These are phyloP conservation scores for Tachuris rubrigastra DNA, from an alignment of 2,113 vertebrate species.

Conservation along the genomic window DNA sequence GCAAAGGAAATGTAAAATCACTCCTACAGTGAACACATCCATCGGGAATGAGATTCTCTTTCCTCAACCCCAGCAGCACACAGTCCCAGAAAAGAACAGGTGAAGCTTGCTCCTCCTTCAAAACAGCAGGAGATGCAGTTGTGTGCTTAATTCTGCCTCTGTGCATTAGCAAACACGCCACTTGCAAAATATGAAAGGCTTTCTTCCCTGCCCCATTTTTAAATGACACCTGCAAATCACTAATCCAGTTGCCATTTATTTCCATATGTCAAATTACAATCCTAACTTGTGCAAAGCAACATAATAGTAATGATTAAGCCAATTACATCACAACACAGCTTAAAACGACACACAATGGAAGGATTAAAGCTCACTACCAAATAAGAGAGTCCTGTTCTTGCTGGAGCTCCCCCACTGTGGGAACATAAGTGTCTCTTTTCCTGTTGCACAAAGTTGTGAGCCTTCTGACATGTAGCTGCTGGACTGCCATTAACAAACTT, in stretches of 20 bases:
- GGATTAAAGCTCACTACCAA: constrained; percentile 65
- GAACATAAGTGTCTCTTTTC: constrained; percentile 62
- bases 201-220: constrained; percentile 15
- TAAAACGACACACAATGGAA: constrained; percentile 61
- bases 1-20: constrained; percentile 1
- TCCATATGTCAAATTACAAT: constrained; percentile 65
- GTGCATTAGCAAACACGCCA: background rate
- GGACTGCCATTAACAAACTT: constrained; percentile 18
- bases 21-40: background rate
- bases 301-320: constrained; percentile 67
- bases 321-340: constrained; percentile 68
- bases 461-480: constrained; percentile 29
- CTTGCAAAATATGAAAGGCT: constrained; percentile 46
- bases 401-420: constrained; percentile 54
- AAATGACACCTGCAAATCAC: constrained; percentile 61
- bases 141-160: background rate
- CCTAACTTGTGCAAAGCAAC: constrained; percentile 53
- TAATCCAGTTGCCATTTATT: constrained; percentile 58
- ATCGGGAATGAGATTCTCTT: background rate
- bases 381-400: constrained; percentile 58
- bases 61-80: background rate
- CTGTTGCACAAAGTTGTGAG: constrained; percentile 25
- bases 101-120: background rate
- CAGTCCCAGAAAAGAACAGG: background rate
- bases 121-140: background rate